Conservation (phyloP, 2,888 invertebrate genomes). For the Tridacna gigas region DNA sequence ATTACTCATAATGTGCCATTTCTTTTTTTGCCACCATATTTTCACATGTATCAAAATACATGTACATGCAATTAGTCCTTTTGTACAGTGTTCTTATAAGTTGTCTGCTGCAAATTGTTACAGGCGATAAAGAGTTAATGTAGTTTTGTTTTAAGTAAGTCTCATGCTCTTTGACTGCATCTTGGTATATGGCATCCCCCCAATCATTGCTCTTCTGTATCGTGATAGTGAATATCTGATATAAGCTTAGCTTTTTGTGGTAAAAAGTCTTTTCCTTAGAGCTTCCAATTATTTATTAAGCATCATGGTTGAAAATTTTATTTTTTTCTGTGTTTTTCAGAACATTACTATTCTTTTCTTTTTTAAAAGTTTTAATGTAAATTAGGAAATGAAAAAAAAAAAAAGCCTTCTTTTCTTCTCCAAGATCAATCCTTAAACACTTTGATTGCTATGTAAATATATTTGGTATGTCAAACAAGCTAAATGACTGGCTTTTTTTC, state of each 20-base stretch:
- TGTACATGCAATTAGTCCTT: background rate
- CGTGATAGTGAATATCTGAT: conserved; percentile 14
- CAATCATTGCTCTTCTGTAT: conserved; percentile 12
- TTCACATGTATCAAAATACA: background rate
- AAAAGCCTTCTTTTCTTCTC: too few species aligned
- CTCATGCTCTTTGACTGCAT: conserved; percentile 1
- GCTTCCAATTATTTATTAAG: too few species aligned
- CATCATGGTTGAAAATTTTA: too few species aligned
- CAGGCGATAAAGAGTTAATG: background rate
- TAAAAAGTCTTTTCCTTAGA: background rate
- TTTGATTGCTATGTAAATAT: too few species aligned
- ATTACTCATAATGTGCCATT: background rate
- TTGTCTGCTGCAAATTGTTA: background rate
- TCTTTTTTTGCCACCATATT: background rate
- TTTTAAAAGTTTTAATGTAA: too few species aligned
- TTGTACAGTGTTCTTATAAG: background rate
- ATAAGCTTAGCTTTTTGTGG: conserved; percentile 22
- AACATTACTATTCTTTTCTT: too few species aligned
- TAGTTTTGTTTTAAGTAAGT: background rate
- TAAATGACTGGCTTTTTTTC: too few species aligned
- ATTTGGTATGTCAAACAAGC: too few species aligned
- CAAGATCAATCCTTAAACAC: too few species aligned
- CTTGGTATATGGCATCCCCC: conserved; percentile 18
- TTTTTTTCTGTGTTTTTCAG: too few species aligned
- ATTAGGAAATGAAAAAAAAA: too few species aligned